These are phyloP conservation scores for Drosophila vallismaia DNA, from an alignment of 2,888 invertebrate species.

Conservation along the genomic window DNA sequence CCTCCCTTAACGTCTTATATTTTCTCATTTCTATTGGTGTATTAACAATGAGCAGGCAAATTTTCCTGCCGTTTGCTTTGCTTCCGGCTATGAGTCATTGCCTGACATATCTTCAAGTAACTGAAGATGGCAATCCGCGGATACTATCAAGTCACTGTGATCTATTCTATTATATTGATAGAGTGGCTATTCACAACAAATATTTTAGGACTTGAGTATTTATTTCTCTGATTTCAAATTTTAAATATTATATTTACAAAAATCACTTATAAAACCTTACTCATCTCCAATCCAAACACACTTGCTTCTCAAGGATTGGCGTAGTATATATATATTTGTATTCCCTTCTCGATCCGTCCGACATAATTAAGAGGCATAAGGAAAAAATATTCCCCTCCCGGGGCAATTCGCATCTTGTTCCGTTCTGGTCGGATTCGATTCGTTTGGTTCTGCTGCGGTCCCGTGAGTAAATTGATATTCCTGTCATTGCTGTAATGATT, in stretches of 20 bases:
- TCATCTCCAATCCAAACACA: slow-evolving; percentile 15
- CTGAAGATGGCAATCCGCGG: slow-evolving; percentile 5
- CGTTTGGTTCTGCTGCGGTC: slow-evolving; percentile 31
- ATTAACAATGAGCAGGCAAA: slow-evolving; percentile 70
- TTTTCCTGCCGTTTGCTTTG: slow-evolving; percentile 69
- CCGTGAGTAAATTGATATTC: slow-evolving; percentile 75
- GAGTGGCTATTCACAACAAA: background rate
- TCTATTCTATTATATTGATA: background rate
- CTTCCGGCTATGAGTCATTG: slow-evolving; percentile 56
- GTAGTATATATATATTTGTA: slow-evolving; percentile 14
- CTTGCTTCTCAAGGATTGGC: background rate
- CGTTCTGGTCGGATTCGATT: slow-evolving; percentile 35
- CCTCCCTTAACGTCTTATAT: slow-evolving; percentile 3
- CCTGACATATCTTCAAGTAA: slow-evolving; percentile 24
- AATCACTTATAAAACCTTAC: background rate
- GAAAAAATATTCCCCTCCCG: slow-evolving; percentile 20
- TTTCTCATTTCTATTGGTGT: slow-evolving; percentile 21
- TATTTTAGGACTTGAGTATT: background rate
- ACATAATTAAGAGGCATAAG: slow-evolving; percentile 61
- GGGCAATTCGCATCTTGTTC: slow-evolving; percentile 39
- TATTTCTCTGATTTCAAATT: background rate
- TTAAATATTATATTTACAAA: background rate
- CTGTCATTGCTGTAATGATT: slow-evolving; percentile 74
- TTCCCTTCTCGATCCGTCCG: slow-evolving; percentile 14
- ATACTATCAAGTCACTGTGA: background rate